These are phyloP conservation scores for Coecobrya sp. DNA, from an alignment of 2,888 invertebrate genomes.

Conservation along the genomic window DNA sequence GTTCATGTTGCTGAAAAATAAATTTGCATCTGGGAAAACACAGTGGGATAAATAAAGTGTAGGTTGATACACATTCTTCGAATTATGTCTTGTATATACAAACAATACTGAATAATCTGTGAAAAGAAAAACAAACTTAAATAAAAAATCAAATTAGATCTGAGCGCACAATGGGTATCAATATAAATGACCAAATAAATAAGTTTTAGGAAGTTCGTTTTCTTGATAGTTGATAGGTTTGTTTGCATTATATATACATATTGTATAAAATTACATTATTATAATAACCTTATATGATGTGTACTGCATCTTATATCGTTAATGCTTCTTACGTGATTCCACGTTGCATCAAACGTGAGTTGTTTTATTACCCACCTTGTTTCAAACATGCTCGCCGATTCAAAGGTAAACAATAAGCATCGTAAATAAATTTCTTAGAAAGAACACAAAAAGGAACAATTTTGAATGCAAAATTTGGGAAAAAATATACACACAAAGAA, in stretches of 20 bases:
- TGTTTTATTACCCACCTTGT: conserved; percentile 25
- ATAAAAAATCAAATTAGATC: conserved; percentile 58
- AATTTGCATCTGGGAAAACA: background rate
- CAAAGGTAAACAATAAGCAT: conserved; percentile 27
- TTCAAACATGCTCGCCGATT: background rate
- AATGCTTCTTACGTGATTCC: conserved; percentile 64
- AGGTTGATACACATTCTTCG: background rate
- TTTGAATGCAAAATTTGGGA: conserved; percentile 5
- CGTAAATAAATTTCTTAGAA: conserved; percentile 14
- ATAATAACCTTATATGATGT: no score
- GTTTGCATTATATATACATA: background rate
- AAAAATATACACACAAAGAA: conserved; percentile 14
- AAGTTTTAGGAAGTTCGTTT: conserved; percentile 14
- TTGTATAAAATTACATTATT: background rate
- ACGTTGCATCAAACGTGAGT: conserved; percentile 71
- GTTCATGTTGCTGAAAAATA: background rate
- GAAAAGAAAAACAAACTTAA: conserved; percentile 21
- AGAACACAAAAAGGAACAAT: conserved; percentile 44
- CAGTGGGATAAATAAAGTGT: background rate
- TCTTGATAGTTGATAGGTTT: background rate
- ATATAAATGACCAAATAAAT: conserved; percentile 72
- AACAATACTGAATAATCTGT: background rate
- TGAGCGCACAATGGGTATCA: conserved; percentile 49
- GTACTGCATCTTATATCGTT: background rate
- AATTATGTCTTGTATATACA: background rate